phyloP scores from a whole-genome alignment of 64 coral and sea anemone genomes.

The Montipora sp. region DNA sequence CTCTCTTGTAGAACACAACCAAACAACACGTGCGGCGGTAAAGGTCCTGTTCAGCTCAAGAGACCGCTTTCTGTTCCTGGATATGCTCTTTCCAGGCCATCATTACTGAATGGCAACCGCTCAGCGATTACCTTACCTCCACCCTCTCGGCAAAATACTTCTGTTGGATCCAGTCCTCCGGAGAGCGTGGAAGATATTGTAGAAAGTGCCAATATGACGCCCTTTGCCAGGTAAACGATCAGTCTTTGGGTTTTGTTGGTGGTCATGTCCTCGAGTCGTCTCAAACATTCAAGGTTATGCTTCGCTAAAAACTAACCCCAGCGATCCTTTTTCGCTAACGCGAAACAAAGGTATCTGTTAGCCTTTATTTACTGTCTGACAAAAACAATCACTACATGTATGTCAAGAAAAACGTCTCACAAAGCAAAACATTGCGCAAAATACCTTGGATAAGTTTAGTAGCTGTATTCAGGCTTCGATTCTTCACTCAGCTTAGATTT shows the following conservation, averaged over 20 bases:
- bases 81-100: neutral
- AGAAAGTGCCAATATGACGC: conserved; percentile 71
- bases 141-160: conserved; percentile 44
- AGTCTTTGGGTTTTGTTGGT: neutral
- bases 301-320: too few relatives aligned
- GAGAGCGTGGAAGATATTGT: conserved; percentile 78
- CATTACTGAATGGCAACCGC: neutral
- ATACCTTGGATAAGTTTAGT: too few relatives aligned
- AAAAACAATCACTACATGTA: too few relatives aligned
- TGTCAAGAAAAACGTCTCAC: too few relatives aligned
- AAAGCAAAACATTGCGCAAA: too few relatives aligned
- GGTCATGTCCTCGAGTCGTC: too few relatives aligned
- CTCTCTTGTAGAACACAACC: neutral
- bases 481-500: too few relatives aligned
- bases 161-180: conserved; percentile 55
- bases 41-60: neutral
- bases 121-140: conserved; percentile 18
- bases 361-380: too few relatives aligned
- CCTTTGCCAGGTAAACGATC: conserved; percentile 50
- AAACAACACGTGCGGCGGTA: neutral
- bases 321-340: too few relatives aligned
- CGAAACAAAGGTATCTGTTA: too few relatives aligned
- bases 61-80: conserved; percentile 30
- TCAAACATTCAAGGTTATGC: too few relatives aligned
- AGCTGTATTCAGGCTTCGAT: too few relatives aligned